phyloP scores from a whole-genome alignment of 1,140 invertebrate species.

The Plodia interpunctella region DNA sequence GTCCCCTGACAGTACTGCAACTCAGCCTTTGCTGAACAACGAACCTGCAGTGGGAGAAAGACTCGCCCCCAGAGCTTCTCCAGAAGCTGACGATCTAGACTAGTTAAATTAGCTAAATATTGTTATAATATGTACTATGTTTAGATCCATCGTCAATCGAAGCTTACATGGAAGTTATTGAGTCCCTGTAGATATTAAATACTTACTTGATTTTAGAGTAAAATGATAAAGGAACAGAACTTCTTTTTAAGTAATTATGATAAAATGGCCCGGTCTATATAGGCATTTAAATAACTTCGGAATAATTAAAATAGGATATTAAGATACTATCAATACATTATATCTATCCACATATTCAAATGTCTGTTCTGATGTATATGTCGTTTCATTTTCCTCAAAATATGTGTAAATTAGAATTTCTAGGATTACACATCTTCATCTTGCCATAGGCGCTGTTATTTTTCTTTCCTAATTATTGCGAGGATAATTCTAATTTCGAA shows the following conservation, averaged over 20 bases:
- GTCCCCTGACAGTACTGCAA: slow-evolving; percentile 21
- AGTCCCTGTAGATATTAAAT: slow-evolving; percentile 18
- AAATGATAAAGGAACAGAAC: not conserved
- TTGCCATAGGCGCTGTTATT: not conserved
- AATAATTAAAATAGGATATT: not conserved
- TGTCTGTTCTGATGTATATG: too few relatives aligned
- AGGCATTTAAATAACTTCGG: not conserved
- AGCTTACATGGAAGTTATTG: slow-evolving; percentile 25
- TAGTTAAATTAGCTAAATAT: slow-evolving; percentile 29
- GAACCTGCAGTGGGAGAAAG: slow-evolving; percentile 22
- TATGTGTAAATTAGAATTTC: too few relatives aligned
- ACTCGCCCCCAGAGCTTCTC: slow-evolving; percentile 30
- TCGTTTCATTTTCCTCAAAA: too few relatives aligned
- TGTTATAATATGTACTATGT: slow-evolving; percentile 25
- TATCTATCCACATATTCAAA: too few relatives aligned
- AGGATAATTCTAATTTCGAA: not conserved
- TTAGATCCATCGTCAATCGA: slow-evolving; percentile 22
- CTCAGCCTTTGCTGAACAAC: slow-evolving; percentile 26
- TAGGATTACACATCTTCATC: too few relatives aligned
- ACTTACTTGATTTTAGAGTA: not conserved
- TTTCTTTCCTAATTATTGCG: not conserved
- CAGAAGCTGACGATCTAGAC: slow-evolving; percentile 55
- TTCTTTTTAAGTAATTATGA: not conserved
- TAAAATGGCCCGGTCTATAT: not conserved
- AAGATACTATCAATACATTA: not conserved